These are phyloP conservation scores for Trypoxylon attenuatum DNA, from an alignment of 2,888 invertebrate genomes.

Conservation along the genomic window DNA sequence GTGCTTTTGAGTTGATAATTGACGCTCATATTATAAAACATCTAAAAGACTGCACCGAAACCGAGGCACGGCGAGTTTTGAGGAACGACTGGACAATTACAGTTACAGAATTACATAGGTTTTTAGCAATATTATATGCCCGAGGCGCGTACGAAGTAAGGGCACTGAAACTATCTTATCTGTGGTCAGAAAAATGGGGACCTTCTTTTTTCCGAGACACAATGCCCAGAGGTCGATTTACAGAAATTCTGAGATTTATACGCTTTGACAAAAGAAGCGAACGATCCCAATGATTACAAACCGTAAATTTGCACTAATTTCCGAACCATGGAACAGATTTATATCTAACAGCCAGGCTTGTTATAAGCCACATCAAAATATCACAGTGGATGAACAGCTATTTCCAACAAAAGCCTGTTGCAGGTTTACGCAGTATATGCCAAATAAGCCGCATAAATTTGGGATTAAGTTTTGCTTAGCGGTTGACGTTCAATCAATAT, in stretches of 20 bases:
- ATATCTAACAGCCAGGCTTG: constrained; percentile 12
- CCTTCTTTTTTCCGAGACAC: constrained; percentile 26
- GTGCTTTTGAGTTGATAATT: constrained; percentile 27
- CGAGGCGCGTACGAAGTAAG: constrained; percentile 33
- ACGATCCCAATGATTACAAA: constrained; percentile 17
- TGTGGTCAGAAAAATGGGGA: constrained; percentile 35
- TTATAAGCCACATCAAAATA: too few relatives aligned
- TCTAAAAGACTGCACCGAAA: constrained; percentile 31
- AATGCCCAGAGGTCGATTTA: constrained; percentile 59
- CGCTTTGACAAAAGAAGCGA: constrained; percentile 24
- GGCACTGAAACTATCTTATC: constrained; percentile 24
- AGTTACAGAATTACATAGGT: constrained; percentile 27
- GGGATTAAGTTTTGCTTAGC: too few relatives aligned
- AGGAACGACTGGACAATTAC: constrained; percentile 34
- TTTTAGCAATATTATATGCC: constrained; percentile 37
- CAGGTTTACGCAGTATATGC: too few relatives aligned
- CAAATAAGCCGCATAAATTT: too few relatives aligned
- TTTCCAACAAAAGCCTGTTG: too few relatives aligned
- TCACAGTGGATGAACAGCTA: constrained; percentile 21
- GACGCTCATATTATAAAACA: constrained; percentile 6
- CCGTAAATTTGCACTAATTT: constrained; percentile 20
- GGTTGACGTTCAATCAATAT: too few relatives aligned
- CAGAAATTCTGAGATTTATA: constrained; percentile 24
- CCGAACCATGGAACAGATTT: constrained; percentile 14
- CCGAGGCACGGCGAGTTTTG: too few relatives aligned